Base-by-base conservation (phyloP, 1,140 invertebrate genomes). In the Vanessa atalanta region DNA sequence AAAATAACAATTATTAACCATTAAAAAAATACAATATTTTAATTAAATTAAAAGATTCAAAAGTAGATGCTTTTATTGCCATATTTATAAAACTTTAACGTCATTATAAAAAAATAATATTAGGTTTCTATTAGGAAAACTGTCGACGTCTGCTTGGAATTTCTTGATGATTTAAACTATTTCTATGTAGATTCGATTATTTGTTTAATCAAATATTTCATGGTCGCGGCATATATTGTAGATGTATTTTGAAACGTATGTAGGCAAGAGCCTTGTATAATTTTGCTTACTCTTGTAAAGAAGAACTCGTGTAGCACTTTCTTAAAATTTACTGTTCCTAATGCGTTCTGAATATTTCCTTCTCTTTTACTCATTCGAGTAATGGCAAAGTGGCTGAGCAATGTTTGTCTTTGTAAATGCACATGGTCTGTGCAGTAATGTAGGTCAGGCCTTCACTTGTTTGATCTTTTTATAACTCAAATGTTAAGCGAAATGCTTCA, bases 241-340 rank as follows among this genome's bases (percentile, higher is more conserved):
- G 9, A 43, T 9, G 9, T 43, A 43, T 43, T 43, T 43, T 11
- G 37, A 31, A 31, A 12, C 20, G n/a, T 57, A 23, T 9, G 3
- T 23, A 16, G 20, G 23, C n/a, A n/a, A 31, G 26, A 31, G 26
- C 11, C 4, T 64, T 16, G 43, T 64, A 70, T 64, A 43, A 70
- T 70, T 64, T 64, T 70, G 61, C 47, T 16, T 64, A 47, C 57
- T 50, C 14, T 64, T 26, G 26, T 70, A 51, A 37, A 64, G 60
- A 16, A 64, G 55, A 57, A 75, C 67, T 74, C 64, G 77, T 78
- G 70, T 68, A 77, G 75, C 77, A 63, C 60, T 81, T 81, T 81
- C 77, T 80, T 79, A 73, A 82, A 80, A 80, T 79, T 57, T 80
- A 84, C 78, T 72, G 76, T 75, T 76, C 68, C 77, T 81, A 83